A percentile compares a stretch with the other conserved stretches of the same genome.
phyloP scores from a whole-genome alignment of 2,797 vertebrate genomes.

The Sandelia bainsii region DNA sequence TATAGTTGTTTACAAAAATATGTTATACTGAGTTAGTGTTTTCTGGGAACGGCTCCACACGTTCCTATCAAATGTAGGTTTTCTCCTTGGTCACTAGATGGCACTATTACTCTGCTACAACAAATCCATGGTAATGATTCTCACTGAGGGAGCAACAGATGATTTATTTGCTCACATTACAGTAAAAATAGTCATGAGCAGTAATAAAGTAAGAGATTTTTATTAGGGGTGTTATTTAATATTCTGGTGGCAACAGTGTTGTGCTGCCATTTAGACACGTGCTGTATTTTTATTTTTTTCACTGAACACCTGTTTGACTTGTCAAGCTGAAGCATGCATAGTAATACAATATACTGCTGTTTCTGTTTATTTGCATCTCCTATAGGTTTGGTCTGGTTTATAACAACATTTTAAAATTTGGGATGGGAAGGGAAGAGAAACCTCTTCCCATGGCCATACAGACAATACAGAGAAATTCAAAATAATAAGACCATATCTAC shows the following conservation, averaged over 20 bases:
- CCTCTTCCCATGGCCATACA: not conserved
- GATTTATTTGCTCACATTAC: constrained; percentile 36
- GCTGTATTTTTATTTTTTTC: not conserved
- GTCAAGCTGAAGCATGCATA: constrained; percentile 2
- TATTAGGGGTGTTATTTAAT: constrained; percentile 29
- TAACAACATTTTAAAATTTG: not conserved
- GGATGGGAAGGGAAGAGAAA: not conserved
- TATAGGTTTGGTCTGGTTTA: not conserved
- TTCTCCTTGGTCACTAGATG: constrained; percentile 63
- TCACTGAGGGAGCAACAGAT: not conserved
- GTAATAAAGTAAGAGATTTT: constrained; percentile 14
- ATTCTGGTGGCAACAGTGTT: constrained; percentile 9
- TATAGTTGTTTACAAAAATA: constrained; percentile 4
- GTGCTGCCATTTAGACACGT: constrained; percentile 7
- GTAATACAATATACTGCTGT: not conserved
- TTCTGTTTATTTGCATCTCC: not conserved
- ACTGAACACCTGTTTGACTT: constrained; percentile 38
- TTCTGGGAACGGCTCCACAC: not conserved
- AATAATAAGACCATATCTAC: constrained; percentile 24
- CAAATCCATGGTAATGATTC: not conserved
- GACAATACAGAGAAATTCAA: not conserved
- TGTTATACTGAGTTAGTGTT: not conserved
- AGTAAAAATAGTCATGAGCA: constrained; percentile 19
- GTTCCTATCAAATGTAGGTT: not conserved
- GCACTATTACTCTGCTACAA: constrained; percentile 57